A percentile compares a stretch with the other conserved stretches of the same genome.
Evolutionary conservation across 1,140 invertebrate species (phyloP).

Genomic region (Rhagoletis zephyria): DNA sequence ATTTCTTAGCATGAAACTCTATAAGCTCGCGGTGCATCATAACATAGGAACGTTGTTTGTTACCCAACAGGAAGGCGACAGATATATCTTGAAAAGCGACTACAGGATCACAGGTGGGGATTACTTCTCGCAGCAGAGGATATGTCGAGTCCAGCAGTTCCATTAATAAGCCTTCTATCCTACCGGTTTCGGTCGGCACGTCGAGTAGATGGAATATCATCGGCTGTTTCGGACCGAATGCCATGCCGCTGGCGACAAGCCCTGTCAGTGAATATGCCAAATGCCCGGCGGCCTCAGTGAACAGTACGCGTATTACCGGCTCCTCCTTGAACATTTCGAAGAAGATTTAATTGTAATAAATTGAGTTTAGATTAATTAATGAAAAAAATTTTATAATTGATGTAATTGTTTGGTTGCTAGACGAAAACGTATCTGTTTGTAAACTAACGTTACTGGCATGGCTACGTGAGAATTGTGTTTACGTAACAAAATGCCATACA

Average conservation of each 20-base stretch:
- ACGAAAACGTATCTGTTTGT: not conserved
- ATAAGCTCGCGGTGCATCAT: not conserved
- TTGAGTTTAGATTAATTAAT: too few relatives aligned
- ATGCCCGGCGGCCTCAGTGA: not conserved
- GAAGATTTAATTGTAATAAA: too few relatives aligned
- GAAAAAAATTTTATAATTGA: not conserved
- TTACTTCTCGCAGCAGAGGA: not conserved
- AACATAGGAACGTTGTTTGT: not conserved
- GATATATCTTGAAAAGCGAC: constrained; percentile 40
- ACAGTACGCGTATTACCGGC: not conserved
- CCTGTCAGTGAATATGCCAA: not conserved
- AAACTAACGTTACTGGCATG: not conserved
- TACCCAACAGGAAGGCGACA: not conserved
- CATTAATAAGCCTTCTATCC: not conserved
- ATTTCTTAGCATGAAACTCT: not conserved
- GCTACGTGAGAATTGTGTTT: too few relatives aligned
- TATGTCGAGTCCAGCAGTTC: constrained; percentile 13
- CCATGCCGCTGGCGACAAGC: constrained; percentile 12
- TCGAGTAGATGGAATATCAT: constrained; percentile 23
- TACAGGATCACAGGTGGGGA: constrained; percentile 13
- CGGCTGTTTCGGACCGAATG: constrained; percentile 1
- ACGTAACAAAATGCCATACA: too few relatives aligned
- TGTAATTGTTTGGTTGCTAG: constrained; percentile 10
- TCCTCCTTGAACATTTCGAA: constrained; percentile 3
- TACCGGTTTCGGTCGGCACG: not conserved